A percentile compares a stretch with the other conserved stretches of the same genome.
Evolutionary conservation across 2,888 invertebrate genomes (phyloP).

Genomic region (Tuberolachnus salignus): DNA sequence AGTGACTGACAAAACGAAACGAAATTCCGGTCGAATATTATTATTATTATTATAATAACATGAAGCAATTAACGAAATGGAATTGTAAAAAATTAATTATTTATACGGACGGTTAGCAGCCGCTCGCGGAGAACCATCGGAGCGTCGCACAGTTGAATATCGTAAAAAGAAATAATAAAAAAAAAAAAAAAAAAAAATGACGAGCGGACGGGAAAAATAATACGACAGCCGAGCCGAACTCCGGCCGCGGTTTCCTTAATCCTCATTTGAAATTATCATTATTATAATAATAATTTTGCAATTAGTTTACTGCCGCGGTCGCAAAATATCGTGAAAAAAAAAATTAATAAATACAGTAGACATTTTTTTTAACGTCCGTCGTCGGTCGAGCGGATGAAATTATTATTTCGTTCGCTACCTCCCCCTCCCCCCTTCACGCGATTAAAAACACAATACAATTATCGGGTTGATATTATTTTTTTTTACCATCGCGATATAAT

Average conservation of each 20-base stretch:
- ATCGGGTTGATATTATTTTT: no score
- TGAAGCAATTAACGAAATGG: slow-evolving; percentile 54
- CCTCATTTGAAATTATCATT: slow-evolving; percentile 51
- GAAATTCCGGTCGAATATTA: slow-evolving; percentile 30
- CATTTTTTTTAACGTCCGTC: no score
- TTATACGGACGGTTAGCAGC: slow-evolving; percentile 54
- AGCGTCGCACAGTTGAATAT: slow-evolving; percentile 29
- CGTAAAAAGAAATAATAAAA: no score
- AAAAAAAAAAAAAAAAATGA: no score
- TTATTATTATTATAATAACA: slow-evolving; percentile 13
- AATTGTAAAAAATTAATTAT: slow-evolving; percentile 56
- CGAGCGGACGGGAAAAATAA: background rate
- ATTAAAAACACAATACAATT: no score
- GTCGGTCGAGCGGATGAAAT: no score
- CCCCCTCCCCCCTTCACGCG: no score
- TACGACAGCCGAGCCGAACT: slow-evolving; percentile 15
- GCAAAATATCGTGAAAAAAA: slow-evolving; percentile 14
- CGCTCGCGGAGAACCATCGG: slow-evolving; percentile 10
- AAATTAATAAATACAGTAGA: background rate
- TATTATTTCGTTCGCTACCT: no score
- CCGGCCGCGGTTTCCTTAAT: slow-evolving; percentile 41
- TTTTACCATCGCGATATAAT: no score
- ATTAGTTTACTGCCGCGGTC: slow-evolving; percentile 12
- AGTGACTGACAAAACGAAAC: slow-evolving; percentile 23
- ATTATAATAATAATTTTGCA: slow-evolving; percentile 54